Conservation (phyloP, 2,888 invertebrate species). For the Bibio marci region DNA sequence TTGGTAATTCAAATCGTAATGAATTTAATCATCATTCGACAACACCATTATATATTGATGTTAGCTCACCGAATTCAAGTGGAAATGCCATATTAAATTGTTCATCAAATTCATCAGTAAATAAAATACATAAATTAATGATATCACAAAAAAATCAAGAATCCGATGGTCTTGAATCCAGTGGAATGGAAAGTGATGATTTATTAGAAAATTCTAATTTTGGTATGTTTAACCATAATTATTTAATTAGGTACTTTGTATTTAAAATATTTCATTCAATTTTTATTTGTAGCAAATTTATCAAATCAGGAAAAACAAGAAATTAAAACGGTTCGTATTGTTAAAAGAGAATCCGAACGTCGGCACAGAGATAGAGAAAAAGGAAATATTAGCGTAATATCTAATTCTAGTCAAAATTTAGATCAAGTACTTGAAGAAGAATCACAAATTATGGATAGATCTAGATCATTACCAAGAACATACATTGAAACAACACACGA, state of each 20-base stretch:
- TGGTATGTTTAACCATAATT: no score
- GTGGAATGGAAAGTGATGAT: slow-evolving; percentile 27
- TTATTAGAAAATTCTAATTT: slow-evolving; percentile 25
- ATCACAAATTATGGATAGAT: slow-evolving; percentile 20
- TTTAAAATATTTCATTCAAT: slow-evolving; percentile 3
- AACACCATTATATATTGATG: slow-evolving; percentile 55
- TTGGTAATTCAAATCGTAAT: slow-evolving; percentile 2
- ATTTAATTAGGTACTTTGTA: neutral
- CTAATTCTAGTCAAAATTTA: slow-evolving; percentile 24
- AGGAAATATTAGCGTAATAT: slow-evolving; percentile 11
- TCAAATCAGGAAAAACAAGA: slow-evolving; percentile 68
- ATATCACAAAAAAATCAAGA: slow-evolving; percentile 12
- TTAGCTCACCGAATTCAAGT: slow-evolving; percentile 20
- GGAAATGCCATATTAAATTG: slow-evolving; percentile 15
- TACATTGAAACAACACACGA: slow-evolving; percentile 13
- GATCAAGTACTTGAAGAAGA: slow-evolving; percentile 30
- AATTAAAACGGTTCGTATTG: slow-evolving; percentile 84
- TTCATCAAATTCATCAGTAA: slow-evolving; percentile 18
- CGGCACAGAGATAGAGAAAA: slow-evolving; percentile 67
- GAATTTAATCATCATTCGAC: slow-evolving; percentile 22
- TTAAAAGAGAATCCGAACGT: slow-evolving; percentile 79
- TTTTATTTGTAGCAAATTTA: slow-evolving; percentile 38
- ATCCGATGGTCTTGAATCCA: slow-evolving; percentile 24
- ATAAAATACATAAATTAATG: slow-evolving; percentile 12
- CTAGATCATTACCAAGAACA: slow-evolving; percentile 37